A percentile compares a stretch with the other conserved stretches of the same genome.
Conservation (phyloP, 2,113 vertebrate genomes). For the Microtus ochrogaster region DNA sequence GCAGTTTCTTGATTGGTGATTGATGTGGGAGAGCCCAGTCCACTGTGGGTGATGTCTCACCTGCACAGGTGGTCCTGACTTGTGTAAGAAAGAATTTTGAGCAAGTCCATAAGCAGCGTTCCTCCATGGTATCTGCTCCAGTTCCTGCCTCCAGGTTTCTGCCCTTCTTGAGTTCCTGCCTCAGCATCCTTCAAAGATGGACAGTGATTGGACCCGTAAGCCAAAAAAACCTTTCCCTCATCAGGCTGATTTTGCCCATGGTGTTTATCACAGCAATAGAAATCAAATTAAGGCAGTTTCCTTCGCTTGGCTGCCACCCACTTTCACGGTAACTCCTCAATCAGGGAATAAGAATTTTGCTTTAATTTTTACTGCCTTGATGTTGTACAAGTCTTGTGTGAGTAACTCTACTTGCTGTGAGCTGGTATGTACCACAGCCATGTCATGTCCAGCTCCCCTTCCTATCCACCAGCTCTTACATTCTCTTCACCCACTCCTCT, state of each 20-base stretch:
- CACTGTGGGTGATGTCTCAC: not conserved
- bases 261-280: not conserved
- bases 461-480: not conserved
- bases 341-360: not conserved
- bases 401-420: not conserved
- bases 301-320: not conserved
- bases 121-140: not conserved
- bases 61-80: too few relatives aligned
- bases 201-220: not conserved
- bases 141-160: not conserved
- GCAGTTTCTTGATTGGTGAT: not conserved
- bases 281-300: not conserved
- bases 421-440: not conserved
- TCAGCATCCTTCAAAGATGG: not conserved
- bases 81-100: not conserved
- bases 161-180: not conserved
- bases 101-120: not conserved
- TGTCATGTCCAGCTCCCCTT: not conserved
- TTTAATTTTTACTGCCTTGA: too few relatives aligned
- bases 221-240: not conserved
- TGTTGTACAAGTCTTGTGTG: not conserved
- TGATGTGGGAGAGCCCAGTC: not conserved
- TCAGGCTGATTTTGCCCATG: not conserved
- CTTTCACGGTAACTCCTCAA: not conserved
- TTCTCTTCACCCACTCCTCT: too few relatives aligned